phyloP scores from a whole-genome alignment of 2,113 vertebrate genomes.

The Pycnonotus jocosus region DNA sequence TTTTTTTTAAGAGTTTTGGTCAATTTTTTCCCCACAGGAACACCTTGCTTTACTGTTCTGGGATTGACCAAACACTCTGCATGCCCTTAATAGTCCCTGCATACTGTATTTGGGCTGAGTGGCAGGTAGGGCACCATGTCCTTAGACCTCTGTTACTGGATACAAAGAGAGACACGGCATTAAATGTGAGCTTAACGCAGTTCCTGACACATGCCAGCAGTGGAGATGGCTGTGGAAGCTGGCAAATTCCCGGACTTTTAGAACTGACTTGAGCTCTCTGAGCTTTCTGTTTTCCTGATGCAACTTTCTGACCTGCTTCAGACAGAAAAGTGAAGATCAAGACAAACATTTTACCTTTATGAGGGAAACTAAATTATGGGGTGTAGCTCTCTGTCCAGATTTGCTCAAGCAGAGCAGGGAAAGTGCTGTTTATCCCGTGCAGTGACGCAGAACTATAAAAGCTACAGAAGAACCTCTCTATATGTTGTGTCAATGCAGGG shows the following conservation, averaged over 20 bases:
- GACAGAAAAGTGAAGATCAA: neutral
- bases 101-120: neutral
- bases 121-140: neutral
- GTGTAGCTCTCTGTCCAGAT: neutral
- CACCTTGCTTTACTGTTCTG: neutral
- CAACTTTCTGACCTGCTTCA: neutral
- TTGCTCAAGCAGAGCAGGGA: neutral
- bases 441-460: neutral
- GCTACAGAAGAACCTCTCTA: neutral
- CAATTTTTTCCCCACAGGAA: neutral
- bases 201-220: neutral
- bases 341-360: neutral
- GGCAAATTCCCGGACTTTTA: neutral
- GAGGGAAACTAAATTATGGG: neutral
- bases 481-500: neutral
- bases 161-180: neutral
- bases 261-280: neutral
- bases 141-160: accelerated
- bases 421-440: neutral
- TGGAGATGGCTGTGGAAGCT: accelerated
- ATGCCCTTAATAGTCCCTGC: neutral
- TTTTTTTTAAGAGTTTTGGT: neutral
- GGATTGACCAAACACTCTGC: neutral
- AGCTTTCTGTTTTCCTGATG: neutral
- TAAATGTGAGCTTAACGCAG: neutral